Base-by-base conservation (phyloP, 1,140 invertebrate species). In the Procambarus virginalis region DNA sequence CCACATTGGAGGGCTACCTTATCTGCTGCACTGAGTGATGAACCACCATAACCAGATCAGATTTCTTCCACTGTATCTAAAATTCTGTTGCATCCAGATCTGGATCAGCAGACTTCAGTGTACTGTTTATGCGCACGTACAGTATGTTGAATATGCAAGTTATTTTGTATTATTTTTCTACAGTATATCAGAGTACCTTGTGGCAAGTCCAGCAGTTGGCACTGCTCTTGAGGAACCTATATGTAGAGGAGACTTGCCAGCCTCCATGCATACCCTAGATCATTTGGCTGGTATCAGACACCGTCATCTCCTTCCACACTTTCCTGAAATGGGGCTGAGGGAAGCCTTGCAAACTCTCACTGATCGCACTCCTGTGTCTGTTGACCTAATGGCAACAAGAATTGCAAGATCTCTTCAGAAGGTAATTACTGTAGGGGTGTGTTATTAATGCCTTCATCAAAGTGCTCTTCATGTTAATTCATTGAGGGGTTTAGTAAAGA, bases 341-440 rank as follows among this genome's bases (percentile, higher is more conserved):
- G 94, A 95, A 92, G 94, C 95, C 73, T 92, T 96, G 17, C 94
- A 94, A 86, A 94, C 94, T 48, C 93, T 95, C 70, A 94, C 94
- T 48, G 94, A 94, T 20, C 94, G 94, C 81, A 92, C 93, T 51
- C 94, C 94, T 81, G 91, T 93, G 14, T 93, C 93, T 91, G 89
- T 94, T n/a, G 93, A 94, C 85, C 93, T 94, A 76, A 92, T 95
- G 60, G 95, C 94, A 2, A 94, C 94, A 17, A 94, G 94, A 91
- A 94, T 95, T 55, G 94, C 94, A 5, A 90, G 93, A 10, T 95
- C 94, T 64, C 92, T 95, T 58, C 92, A 94, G 91, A 93, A 94
- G 93, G 95, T 95, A 91, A 77, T n/a, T 68, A 55, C 17, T 58
- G 34, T 34, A 34, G 34, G 34, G 34, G 34, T 34, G 34, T 34